Percentiles rank a stretch among this genome's conserved stretches.
Conservation (phyloP, 2,113 vertebrate species). For the Cebidichthys violaceus region DNA sequence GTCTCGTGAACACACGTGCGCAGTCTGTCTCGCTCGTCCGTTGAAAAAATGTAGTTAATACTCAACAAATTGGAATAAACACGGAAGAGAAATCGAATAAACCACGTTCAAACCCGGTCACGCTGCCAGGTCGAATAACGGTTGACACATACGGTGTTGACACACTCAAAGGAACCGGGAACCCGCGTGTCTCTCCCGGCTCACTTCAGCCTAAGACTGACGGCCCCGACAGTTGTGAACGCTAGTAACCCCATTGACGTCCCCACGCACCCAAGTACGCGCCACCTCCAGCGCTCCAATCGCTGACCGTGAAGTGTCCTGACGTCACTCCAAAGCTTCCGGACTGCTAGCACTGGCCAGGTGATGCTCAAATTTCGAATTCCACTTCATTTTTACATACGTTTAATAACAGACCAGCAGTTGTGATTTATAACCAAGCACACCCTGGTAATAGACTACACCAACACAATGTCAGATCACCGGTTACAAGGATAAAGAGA, state of each 20-base stretch:
- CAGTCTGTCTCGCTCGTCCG: background rate
- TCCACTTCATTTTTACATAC: constrained; percentile 26
- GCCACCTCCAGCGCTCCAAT: constrained; percentile 86
- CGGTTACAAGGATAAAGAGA: constrained; percentile 7
- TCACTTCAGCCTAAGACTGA: background rate
- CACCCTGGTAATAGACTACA: fast-evolving
- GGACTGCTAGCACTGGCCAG: constrained; percentile 67
- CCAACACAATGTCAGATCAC: background rate
- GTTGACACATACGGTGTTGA: background rate
- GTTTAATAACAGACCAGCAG: background rate
- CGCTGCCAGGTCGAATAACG: background rate
- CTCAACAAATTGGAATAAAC: background rate
- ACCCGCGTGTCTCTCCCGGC: background rate
- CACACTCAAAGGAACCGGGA: background rate
- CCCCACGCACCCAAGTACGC: constrained; percentile 79
- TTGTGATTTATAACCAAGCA: background rate
- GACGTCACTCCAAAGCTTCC: constrained; percentile 79
- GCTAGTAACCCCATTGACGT: constrained; percentile 83
- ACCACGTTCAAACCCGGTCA: background rate
- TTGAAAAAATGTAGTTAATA: background rate
- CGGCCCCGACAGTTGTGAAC: constrained; percentile 65
- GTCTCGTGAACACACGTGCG: background rate
- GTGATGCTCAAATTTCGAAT: constrained; percentile 64
- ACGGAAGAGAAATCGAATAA: background rate
- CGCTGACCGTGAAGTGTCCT: constrained; percentile 45